These are phyloP conservation scores for Drosophila equinoxialis DNA, from an alignment of 1,140 invertebrate genomes.

Conservation along the genomic window DNA sequence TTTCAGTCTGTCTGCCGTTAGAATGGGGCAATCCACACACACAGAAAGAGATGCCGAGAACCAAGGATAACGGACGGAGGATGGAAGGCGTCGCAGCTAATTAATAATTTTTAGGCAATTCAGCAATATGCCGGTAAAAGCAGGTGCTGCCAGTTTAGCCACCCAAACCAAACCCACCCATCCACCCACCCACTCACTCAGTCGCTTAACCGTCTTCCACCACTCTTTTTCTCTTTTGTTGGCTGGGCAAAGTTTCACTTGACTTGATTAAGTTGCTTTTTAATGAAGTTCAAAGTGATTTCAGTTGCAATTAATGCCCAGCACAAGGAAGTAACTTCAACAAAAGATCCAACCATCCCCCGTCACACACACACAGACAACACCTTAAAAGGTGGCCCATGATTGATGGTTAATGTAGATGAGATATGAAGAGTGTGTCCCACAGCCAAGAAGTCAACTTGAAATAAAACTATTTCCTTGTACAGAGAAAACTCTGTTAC, in stretches of 20 bases:
- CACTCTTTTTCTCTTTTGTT: neutral
- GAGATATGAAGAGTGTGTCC: constrained; percentile 1
- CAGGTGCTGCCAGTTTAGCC: neutral
- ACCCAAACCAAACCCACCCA: neutral
- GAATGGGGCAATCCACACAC: no score
- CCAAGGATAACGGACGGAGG: neutral
- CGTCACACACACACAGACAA: neutral
- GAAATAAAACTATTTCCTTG: no score
- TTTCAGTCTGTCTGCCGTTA: neutral
- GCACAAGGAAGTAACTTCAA: constrained; percentile 6
- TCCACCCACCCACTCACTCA: neutral
- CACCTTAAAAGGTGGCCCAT: neutral
- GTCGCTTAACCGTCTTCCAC: no score
- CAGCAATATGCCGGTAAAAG: constrained; percentile 50
- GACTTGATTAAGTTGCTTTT: constrained; percentile 78
- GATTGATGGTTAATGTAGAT: constrained; percentile 1
- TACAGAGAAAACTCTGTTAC: no score
- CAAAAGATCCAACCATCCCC: neutral
- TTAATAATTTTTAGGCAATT: constrained; percentile 81
- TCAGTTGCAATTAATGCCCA: constrained; percentile 70
- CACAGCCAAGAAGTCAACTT: neutral
- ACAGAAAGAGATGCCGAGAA: neutral
- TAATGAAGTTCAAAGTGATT: constrained; percentile 81
- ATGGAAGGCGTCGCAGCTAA: constrained; percentile 40
- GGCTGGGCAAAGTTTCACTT: constrained; percentile 61